Evolutionary conservation across 2,888 invertebrate genomes (phyloP), one percentile per base, ranked within the genome.

Genomic region (Ectropis crepuscularia): DNA sequence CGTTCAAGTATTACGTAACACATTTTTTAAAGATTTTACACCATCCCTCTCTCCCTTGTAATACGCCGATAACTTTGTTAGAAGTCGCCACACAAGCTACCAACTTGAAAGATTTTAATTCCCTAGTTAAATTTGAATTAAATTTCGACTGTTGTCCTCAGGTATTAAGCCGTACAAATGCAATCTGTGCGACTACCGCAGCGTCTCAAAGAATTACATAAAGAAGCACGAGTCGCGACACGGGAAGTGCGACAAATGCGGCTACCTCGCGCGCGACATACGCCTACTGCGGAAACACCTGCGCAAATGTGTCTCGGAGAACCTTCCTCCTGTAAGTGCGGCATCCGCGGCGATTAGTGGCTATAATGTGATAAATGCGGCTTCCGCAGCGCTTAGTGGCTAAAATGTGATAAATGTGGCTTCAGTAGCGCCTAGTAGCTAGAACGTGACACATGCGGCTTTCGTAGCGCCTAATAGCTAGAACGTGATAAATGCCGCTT

Each of bases 151-250:
- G 6, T 50, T 43, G 2, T 16, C 16, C 7, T 11, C 75, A 84
- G 84, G 84, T 0, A 82, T 89, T 36, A 92, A 92, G 67, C 92
- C 92, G 0, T 92, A 81, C 68, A 84, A 87, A 73, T 92, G 92
- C 51, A 68, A 79, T 0, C 75, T 79, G 59, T 92, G 92, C 9
- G 70, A 85, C 0, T 88, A 90, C 72, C 67, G 85, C 0, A 87
- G 84, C 6, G 90, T 81, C 0, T 90, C 90, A 0, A 90, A 89
- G 74, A 91, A 88, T 67, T 90, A 90, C 55, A 72, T 86, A 0
- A 88, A 87, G 53, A 85, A 86, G 59, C 92, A 92, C 28, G 88
- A 90, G 42, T 49, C 74, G 0, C 84, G 85, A 0, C 92, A 91
- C 47, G 67, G 85, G 0, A 78, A 81, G 0, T 86, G 89, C 51